Base-by-base conservation (phyloP, 2,113 vertebrate genomes). In the Hypomesus transpacificus region DNA sequence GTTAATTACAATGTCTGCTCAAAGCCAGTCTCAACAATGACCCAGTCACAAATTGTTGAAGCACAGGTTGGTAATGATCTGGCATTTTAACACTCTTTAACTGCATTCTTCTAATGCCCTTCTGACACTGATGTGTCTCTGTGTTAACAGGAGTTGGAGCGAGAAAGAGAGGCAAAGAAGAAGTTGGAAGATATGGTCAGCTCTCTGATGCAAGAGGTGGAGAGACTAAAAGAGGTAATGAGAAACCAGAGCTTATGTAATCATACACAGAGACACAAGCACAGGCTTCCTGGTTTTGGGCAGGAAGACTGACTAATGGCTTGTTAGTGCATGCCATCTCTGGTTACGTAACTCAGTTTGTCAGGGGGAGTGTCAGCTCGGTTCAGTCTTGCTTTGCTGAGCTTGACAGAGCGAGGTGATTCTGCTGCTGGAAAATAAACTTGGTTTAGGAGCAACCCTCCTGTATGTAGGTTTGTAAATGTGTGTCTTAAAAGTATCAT, bases 211-310 rank as follows among this genome's bases (percentile, higher is more conserved):
- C 75, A 82, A 74, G 90, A 92, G 76, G 73, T 91, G 84, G 86
- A 90, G 80, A 85, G 69, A 73, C 76, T 92, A 75, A 88, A 85
- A 80, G 88, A 88, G 91, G 91, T 92, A 81, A 84, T 26, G 16
- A 54, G 69, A 8, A 6, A 39, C 50, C 4, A 54, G 22, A 39
- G 75, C 46, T 74, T 64, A 60, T 51, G 39, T 71, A 74, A 79
- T 1, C 13, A 63, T 8, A 60, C 34, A 54, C 9, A 39, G 66
- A 34, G 61, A 73, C 21, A 66, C 28, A 31, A 65, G 39, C 53
- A 61, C 57, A 63, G 61, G 21, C 57, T 63, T 75, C 76, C 69
- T 71, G 17, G 20, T 56, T 76, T 54, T 57, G 20, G 71, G 18
- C 58, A 17, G 80, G 50, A 73, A 66, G 67, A n/a, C 63, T 73